Conservation (phyloP, 1,140 invertebrate species). For the Lethrus apterus region DNA sequence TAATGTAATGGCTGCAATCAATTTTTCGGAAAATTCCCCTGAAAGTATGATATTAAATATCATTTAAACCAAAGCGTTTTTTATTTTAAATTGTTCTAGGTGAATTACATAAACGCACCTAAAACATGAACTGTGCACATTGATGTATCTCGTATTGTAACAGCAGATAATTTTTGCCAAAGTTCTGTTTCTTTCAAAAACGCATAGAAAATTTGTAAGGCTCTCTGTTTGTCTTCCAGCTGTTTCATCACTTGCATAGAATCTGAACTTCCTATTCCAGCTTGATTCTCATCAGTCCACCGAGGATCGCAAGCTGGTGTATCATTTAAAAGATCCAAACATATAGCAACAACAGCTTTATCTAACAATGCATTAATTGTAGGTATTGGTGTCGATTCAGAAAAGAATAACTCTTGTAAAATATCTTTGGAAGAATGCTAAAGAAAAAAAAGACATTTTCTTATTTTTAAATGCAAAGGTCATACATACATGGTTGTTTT, state of each 20-base stretch:
- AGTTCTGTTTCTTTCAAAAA: conserved; percentile 72
- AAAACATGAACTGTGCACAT: conserved; percentile 61
- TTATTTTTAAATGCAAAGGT: background rate
- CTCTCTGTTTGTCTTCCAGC: conserved; percentile 77
- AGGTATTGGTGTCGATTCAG: conserved; percentile 33
- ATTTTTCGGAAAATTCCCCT: conserved; percentile 51
- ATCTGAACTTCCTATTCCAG: conserved; percentile 53
- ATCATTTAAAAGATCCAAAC: conserved; percentile 78
- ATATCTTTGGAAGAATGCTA: conserved; percentile 51
- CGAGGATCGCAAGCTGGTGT: conserved; percentile 81
- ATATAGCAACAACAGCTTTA: conserved; percentile 61
- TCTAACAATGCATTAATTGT: conserved; percentile 57
- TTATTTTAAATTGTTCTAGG: background rate
- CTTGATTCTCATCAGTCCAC: conserved; percentile 48
- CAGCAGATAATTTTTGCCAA: conserved; percentile 51
- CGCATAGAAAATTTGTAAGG: conserved; percentile 61
- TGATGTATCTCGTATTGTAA: conserved; percentile 42
- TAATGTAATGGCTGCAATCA: conserved; percentile 64
- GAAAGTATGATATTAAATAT: conserved; percentile 1
- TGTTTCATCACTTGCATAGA: conserved; percentile 78
- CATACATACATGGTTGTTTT: conserved; percentile 42
- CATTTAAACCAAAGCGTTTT: background rate
- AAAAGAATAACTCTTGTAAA: conserved; percentile 60
- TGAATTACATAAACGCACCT: conserved; percentile 45
- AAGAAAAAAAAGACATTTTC: conserved; percentile 3